These are phyloP conservation scores for Apotomis capreana DNA, from an alignment of 2,888 invertebrate species.

Conservation along the genomic window DNA sequence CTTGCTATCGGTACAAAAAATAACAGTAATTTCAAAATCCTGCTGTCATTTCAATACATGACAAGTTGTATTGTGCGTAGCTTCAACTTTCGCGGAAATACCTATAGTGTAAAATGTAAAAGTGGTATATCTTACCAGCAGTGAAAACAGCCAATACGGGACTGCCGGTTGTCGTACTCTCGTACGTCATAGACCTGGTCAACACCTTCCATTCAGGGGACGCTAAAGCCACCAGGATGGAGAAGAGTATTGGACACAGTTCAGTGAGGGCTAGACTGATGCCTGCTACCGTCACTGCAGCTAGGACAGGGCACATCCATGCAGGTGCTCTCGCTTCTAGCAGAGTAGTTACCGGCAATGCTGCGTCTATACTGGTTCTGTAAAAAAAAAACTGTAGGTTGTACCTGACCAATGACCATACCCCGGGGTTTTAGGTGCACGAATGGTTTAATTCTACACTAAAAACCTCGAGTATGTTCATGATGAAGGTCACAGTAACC, in stretches of 20 bases:
- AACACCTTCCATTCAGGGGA: constrained; percentile 85
- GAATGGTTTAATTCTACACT: no score
- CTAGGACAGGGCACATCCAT: constrained; percentile 84
- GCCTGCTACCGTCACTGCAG: constrained; percentile 83
- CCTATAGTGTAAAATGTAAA: no score
- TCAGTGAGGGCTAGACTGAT: constrained; percentile 85
- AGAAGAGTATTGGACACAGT: constrained; percentile 82
- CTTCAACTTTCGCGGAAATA: no score
- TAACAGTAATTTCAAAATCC: no score
- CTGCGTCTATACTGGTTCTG: constrained; percentile 83
- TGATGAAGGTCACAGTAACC: no score
- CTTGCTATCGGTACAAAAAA: no score
- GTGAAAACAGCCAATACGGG: constrained; percentile 86
- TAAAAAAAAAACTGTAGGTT: neutral
- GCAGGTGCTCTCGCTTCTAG: constrained; percentile 84
- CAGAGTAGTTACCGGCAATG: constrained; percentile 83
- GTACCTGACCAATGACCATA: neutral
- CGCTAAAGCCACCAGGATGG: constrained; percentile 81
- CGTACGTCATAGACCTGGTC: constrained; percentile 84
- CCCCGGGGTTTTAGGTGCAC: no score
- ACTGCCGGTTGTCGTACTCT: constrained; percentile 84
- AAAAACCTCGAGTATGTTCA: no score
- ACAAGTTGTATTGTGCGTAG: no score
- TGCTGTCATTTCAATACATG: no score
- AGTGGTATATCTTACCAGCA: constrained; percentile 68